Base-by-base conservation (phyloP, 2,113 vertebrate species). In the Hipposideros armiger region DNA sequence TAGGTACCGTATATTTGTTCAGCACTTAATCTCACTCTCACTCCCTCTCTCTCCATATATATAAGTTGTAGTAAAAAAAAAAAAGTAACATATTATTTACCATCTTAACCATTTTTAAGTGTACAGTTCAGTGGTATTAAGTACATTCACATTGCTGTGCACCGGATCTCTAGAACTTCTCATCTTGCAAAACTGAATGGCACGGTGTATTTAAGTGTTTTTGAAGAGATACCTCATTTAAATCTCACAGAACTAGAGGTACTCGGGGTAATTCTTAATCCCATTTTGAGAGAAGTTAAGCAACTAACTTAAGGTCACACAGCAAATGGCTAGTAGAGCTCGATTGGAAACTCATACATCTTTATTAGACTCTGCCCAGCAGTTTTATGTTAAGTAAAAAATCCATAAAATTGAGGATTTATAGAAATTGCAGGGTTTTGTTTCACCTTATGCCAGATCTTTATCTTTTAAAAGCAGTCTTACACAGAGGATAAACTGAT, bases 401-500 rank as follows among this genome's bases (percentile, higher is more conserved):
- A 16, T 77, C 16, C 30, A 64, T 8, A 64, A 83, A 60, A 19
- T n/a, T 64, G 20, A 0, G 32, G 17, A 47, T 87, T 54, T 58
- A 40, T 56, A 90, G 30, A 82, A 66, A 82, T 30, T 16, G 40
- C 4, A 82, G 26, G 2, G 16, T 77, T 93, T 77, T 30, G 15
- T 82, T 83, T 87, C 28, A 50, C 26, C 30, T 87, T 80, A 74
- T 66, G 32, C 52, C 45, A 64, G 19, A 77, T 91, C 88, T 93
- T 83, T 91, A 64, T 87, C 66, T 47, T 93, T 85, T 60, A 47
- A 94, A 95, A 60, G 17, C 19, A 47, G 20, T 86, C 36, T 36
- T 36, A 36, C 36, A 36, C 36, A 36, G 36, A 36, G 36, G 36
- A 36, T 36, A 36, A 36, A 36, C 36, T 36, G 36, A 36, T 36